These are phyloP conservation scores for Drosophila ezoana DNA, from an alignment of 2,888 invertebrate genomes.

Conservation along the genomic window DNA sequence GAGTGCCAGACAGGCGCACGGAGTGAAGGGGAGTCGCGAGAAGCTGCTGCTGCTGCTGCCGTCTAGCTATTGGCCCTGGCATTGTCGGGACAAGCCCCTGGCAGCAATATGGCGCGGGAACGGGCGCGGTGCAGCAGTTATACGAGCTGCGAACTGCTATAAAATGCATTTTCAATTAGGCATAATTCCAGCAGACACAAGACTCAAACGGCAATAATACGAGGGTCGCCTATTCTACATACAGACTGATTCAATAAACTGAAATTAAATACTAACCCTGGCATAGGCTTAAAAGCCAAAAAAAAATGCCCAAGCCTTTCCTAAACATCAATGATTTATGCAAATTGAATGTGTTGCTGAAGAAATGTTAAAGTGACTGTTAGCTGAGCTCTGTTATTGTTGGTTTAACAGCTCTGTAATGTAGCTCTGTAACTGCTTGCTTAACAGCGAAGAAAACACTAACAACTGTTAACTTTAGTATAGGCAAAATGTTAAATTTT, in stretches of 20 bases:
- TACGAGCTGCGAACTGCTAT: constrained; percentile 68
- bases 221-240: constrained; percentile 21
- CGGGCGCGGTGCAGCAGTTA: constrained; percentile 28
- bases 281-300: too few relatives aligned
- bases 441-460: too few relatives aligned
- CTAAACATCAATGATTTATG: too few relatives aligned
- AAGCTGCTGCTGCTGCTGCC: constrained; percentile 19
- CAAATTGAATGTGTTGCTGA: background rate
- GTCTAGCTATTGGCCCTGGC: constrained; percentile 62
- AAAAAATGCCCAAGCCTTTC: too few relatives aligned
- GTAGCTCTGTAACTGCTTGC: too few relatives aligned
- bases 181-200: constrained; percentile 68
- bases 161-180: constrained; percentile 80
- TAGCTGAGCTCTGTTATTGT: background rate
- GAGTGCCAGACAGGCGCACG: constrained; percentile 75
- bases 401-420: background rate
- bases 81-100: constrained; percentile 36
- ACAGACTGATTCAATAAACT: background rate
- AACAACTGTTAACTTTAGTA: too few relatives aligned
- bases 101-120: constrained; percentile 1
- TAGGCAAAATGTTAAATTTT: too few relatives aligned
- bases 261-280: background rate
- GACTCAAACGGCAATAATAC: constrained; percentile 19
- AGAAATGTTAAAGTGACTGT: background rate
- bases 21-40: constrained; percentile 38